Base-by-base conservation (phyloP, 1,140 invertebrate species). In the Chlorops oryzae region DNA sequence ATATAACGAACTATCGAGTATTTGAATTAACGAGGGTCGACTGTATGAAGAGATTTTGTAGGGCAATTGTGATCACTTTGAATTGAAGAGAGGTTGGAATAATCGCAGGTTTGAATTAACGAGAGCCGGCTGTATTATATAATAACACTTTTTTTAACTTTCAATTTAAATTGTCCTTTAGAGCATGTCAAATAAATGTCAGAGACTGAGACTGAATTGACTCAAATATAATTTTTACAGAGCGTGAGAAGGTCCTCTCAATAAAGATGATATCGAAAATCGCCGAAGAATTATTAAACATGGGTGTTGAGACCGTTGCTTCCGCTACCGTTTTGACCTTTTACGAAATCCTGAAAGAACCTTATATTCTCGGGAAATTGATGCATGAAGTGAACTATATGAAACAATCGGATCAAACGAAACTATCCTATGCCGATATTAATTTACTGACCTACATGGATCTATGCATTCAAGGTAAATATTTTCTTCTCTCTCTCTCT, bases 221-320 rank as follows among this genome's bases (percentile, higher is more conserved):
- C n/a, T n/a, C n/a, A n/a, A n/a, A n/a, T n/a, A n/a, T n/a, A n/a
- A n/a, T 24, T 9, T 37, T 10, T 23, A 5, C 27, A 66, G 65
- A 69, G 39, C 51, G 59, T 21, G 61, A 69, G 2, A 68, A 69
- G 23, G n/a, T 62, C 5, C 43, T 69, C 9, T 65, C 59, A 0
- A 42, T 69, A 3, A 58, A 64, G 41, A 62, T 57, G 5, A 24
- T 69, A 15, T 56, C 65, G 0, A 55, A 57, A 38, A 54, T 69
- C 0, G 61, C 65, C 15, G 65, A 69, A 38, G 59, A 68, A 27
- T 38, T 69, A 2, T 37, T 69, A 9, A 63, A 69, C 23, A 54
- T 59, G 5, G 61, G 61, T 0, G 25, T 65, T 34, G 56, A 62
- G 7, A 46, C 61, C 6, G 55, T 68, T 4, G 55, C 65, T 0